Base-by-base conservation (phyloP, 1,140 invertebrate genomes). In the Zelostemma sp. region DNA sequence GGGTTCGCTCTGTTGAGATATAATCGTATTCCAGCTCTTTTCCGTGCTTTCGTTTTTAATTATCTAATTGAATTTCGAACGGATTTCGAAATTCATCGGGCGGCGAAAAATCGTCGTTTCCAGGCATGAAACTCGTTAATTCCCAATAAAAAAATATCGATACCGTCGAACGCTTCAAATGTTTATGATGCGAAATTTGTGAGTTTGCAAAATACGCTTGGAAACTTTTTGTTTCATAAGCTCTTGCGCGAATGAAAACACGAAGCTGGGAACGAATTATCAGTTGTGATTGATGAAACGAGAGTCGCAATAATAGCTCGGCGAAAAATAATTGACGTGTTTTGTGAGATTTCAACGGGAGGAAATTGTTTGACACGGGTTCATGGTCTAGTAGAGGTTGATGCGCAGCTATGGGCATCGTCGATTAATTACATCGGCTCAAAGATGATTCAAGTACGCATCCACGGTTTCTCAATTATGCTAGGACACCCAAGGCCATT, bases 401-500 rank as follows among this genome's bases (percentile, higher is more conserved):
- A 31, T 19, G 17, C 21, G 48, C 50, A 62, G 54, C 33, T 54
- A 47, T 31, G 47, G 50, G 33, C 49, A 49, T 48, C 61, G 51
- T 40, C 54, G 65, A 61, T 68, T 73, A 73, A 73, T 73, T 68
- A 66, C 65, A 57, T 55, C 56, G 58, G 57, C 70, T 65, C 61
- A 59, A 65, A 68, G 70, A 73, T 68, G 65, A 68, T 73, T 73
- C 70, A 65, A 49, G 70, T 65, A 65, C 70, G 54, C 65, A 68
- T 72, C 64, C 50, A 64, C 70, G 54, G 70, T 73, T 73, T 73
- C 70, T 73, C 70, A 68, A 73, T 73, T 73, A 73, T 58, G 43
- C 65, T 55, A 38, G 61, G 70, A 73, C 65, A 68, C 55, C 58
- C 70, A 73, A 73, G 70, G 70, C 58, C 61, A 73, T 73, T 73